Conservation (phyloP, 1,140 invertebrate species). For the Zaprionus camerounensis region DNA sequence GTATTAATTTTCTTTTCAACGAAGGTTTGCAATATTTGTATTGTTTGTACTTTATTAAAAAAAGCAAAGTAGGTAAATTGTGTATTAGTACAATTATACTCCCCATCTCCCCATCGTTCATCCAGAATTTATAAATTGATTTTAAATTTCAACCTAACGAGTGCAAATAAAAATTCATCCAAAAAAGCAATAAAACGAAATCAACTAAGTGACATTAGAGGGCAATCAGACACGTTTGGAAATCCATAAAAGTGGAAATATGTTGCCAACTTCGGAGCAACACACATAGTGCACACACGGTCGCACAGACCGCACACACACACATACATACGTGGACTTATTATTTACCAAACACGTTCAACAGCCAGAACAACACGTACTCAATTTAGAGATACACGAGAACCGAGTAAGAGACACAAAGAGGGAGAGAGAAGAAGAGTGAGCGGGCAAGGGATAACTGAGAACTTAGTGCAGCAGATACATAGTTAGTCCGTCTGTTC, state of each 20-base stretch:
- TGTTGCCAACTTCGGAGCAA: slow-evolving; percentile 60
- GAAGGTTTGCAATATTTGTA: no score
- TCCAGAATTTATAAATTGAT: slow-evolving; percentile 24
- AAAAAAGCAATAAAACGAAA: slow-evolving; percentile 69
- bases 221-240: slow-evolving; percentile 76
- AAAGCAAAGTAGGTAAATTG: background rate
- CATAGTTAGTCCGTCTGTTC: slow-evolving; percentile 27
- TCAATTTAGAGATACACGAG: slow-evolving; percentile 73
- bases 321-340: slow-evolving; percentile 50
- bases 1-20: no score
- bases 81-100: background rate
- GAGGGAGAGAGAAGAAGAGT: slow-evolving; percentile 1
- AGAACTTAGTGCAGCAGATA: slow-evolving; percentile 45
- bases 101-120: no score
- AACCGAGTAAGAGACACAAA: background rate
- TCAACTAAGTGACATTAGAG: slow-evolving; percentile 68
- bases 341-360: slow-evolving; percentile 78
- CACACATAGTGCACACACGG: slow-evolving; percentile 6
- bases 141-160: slow-evolving; percentile 31
- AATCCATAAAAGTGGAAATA: slow-evolving; percentile 79
- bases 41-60: background rate
- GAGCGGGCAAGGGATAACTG: background rate
- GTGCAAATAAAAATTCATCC: slow-evolving; percentile 19
- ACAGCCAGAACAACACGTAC: slow-evolving; percentile 76
- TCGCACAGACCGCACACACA: slow-evolving; percentile 31